These are phyloP conservation scores for Microvelia longipes DNA, from an alignment of 1,140 invertebrate species.

Conservation along the genomic window DNA sequence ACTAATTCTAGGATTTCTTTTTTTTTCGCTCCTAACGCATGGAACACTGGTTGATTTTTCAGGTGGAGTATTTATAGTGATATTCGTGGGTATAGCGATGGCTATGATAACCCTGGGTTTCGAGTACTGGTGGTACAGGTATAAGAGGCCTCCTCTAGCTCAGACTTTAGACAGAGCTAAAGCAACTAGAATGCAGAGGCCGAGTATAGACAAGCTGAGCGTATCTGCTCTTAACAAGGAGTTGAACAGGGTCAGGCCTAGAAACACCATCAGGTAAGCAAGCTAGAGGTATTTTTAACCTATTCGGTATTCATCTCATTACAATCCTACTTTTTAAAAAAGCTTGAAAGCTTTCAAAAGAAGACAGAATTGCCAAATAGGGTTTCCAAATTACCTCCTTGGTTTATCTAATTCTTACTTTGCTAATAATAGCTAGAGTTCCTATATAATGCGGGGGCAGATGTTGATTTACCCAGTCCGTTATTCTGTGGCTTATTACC, in stretches of 20 bases:
- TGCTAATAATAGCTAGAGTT: neutral
- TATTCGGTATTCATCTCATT: neutral
- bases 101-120: conserved; percentile 81
- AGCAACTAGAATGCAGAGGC: neutral
- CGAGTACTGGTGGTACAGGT: conserved; percentile 90
- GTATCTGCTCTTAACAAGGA: neutral
- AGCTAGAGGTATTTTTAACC: neutral
- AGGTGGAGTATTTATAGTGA: conserved; percentile 90
- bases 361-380: too few relatives aligned
- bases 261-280: neutral
- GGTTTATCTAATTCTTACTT: neutral
- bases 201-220: conserved; percentile 1
- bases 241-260: neutral
- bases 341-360: neutral
- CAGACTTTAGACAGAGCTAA: neutral
- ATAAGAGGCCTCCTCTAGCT: conserved; percentile 30
- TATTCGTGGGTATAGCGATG: conserved; percentile 81
- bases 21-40: too few relatives aligned
- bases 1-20: too few relatives aligned
- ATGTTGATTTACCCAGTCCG: neutral
- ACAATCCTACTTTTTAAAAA: neutral
- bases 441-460: neutral
- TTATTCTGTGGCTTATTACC: too few relatives aligned
- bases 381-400: neutral
- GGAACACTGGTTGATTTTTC: too few relatives aligned